Percentiles rank a stretch among this genome's conserved stretches.
phyloP scores from a whole-genome alignment of 2,113 vertebrate genomes.

The Ailuropoda melanoleuca region DNA sequence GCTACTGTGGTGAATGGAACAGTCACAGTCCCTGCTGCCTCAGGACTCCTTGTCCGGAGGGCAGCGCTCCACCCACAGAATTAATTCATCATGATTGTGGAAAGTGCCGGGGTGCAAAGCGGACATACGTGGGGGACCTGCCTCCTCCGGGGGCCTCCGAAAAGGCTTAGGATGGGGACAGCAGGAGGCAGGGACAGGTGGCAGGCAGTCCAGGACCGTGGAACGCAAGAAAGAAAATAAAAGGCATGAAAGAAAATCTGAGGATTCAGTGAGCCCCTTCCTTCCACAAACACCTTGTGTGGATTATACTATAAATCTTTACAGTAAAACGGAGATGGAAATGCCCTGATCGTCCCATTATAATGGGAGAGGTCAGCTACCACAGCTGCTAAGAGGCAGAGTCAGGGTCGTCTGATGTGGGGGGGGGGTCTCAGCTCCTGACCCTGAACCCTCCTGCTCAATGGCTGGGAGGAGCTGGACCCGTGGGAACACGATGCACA shows the following conservation, averaged over 20 bases:
- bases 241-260: rapidly evolving
- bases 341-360: too few species aligned
- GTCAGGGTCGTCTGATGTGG: background rate
- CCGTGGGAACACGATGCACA: rapidly evolving
- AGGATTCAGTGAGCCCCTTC: background rate
- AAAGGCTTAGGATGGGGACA: background rate
- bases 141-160: background rate
- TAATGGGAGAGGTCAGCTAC: background rate
- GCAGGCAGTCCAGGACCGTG: background rate
- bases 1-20: background rate
- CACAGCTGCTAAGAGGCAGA: background rate
- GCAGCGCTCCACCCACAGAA: background rate
- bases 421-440: background rate
- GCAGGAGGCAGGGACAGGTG: background rate
- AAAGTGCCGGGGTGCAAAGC: background rate
- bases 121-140: rapidly evolving
- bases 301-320: background rate
- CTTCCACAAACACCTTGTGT: background rate
- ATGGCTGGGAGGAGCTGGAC: background rate
- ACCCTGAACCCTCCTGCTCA: background rate
- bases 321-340: background rate
- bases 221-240: background rate
- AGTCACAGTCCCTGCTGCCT: background rate
- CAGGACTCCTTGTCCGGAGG: background rate
- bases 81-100: background rate